phyloP scores from a whole-genome alignment of 2,113 vertebrate species.

The Lagenorhynchus albirostris region DNA sequence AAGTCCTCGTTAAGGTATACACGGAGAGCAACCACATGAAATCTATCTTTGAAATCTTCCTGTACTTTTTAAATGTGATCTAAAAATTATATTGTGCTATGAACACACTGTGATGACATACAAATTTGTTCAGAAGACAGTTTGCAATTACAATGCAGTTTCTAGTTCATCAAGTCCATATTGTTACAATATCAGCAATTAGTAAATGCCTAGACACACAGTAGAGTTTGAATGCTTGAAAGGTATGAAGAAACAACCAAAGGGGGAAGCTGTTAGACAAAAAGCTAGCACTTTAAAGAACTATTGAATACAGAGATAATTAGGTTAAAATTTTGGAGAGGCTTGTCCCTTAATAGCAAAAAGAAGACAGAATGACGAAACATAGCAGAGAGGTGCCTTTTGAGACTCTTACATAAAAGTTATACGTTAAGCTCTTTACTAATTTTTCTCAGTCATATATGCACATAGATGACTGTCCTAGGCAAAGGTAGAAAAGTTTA shows the following conservation, averaged over 20 bases:
- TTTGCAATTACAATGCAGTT: constrained; percentile 44
- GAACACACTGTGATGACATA: constrained; percentile 41
- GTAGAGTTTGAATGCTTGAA: background rate
- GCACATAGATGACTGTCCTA: background rate
- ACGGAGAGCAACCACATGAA: constrained; percentile 56
- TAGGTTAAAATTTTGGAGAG: background rate
- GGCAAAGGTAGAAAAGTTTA: constrained; percentile 23
- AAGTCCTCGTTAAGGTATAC: constrained; percentile 70
- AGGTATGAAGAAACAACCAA: background rate
- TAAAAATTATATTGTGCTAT: constrained; percentile 54
- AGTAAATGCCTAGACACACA: background rate
- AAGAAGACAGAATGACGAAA: background rate
- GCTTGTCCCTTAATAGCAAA: background rate
- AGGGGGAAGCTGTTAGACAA: background rate
- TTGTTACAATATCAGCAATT: background rate
- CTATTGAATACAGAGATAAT: background rate
- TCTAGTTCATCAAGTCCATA: background rate
- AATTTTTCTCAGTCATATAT: background rate
- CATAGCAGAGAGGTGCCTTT: background rate
- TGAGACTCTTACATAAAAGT: background rate
- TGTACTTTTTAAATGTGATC: constrained; percentile 46
- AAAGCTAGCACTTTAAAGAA: background rate
- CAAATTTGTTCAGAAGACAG: constrained; percentile 29
- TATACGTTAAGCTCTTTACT: background rate
- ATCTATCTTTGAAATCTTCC: constrained; percentile 59